Conservation (phyloP, 2,113 vertebrate species). For the Philantomba maxwellii region DNA sequence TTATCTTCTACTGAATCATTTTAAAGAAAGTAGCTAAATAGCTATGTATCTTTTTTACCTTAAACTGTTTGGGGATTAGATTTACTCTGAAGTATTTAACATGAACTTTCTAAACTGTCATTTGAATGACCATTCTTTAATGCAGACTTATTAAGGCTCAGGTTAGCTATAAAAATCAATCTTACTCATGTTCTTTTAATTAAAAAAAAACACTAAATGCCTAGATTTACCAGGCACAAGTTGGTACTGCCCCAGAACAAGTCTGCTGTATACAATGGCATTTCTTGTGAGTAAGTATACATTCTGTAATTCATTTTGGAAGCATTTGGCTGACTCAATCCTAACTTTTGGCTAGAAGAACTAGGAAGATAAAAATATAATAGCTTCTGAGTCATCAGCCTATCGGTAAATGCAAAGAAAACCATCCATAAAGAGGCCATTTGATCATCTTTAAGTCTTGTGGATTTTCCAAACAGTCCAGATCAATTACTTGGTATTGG, state of each 20-base stretch:
- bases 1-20: neutral
- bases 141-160: neutral
- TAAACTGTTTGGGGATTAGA: slow-evolving; percentile 5
- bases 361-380: slow-evolving; percentile 74
- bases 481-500: neutral
- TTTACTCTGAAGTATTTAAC: slow-evolving; percentile 22
- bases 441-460: neutral
- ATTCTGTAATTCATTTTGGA: slow-evolving; percentile 61
- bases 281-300: slow-evolving; percentile 68
- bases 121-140: slow-evolving; percentile 9
- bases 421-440: neutral
- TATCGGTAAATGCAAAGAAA: slow-evolving; percentile 68
- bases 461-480: neutral
- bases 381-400: slow-evolving; percentile 76
- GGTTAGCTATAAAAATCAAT: slow-evolving; percentile 27
- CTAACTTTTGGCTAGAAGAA: slow-evolving; percentile 63
- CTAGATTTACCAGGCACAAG: slow-evolving; percentile 51
- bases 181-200: slow-evolving; percentile 36
- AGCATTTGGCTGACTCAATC: slow-evolving; percentile 73
- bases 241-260: slow-evolving; percentile 60
- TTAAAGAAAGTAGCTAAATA: neutral
- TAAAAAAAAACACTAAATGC: neutral
- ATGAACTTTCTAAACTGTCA: slow-evolving; percentile 24
- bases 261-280: slow-evolving; percentile 23
- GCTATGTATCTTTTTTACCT: neutral